These are phyloP conservation scores for Morinoia aosen DNA, from an alignment of 2,888 invertebrate genomes.

Conservation along the genomic window DNA sequence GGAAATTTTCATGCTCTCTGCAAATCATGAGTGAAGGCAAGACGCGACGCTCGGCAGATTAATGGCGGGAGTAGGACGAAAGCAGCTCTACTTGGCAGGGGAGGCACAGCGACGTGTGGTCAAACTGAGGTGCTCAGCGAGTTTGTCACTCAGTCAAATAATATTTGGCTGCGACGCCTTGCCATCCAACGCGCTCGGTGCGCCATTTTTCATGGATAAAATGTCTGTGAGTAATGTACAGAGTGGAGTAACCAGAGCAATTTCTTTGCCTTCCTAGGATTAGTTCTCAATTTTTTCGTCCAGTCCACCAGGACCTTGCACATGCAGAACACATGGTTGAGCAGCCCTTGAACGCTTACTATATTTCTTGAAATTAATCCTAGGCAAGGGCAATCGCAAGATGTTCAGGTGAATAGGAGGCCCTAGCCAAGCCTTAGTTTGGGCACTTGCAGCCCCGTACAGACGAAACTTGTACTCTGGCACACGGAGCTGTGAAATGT, in stretches of 20 bases:
- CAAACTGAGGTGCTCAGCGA: not conserved
- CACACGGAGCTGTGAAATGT: too few relatives aligned
- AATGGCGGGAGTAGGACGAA: not conserved
- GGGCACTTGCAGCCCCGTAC: too few relatives aligned
- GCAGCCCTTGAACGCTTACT: too few relatives aligned
- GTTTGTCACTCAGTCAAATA: not conserved
- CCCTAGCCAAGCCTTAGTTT: too few relatives aligned
- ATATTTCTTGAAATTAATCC: too few relatives aligned
- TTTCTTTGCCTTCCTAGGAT: not conserved
- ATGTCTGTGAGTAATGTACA: not conserved
- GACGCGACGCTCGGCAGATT: not conserved
- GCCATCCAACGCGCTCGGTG: not conserved
- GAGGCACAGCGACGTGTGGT: not conserved
- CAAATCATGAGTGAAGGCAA: not conserved
- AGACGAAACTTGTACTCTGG: too few relatives aligned
- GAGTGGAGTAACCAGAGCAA: not conserved
- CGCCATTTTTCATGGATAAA: not conserved
- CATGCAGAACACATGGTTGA: too few relatives aligned
- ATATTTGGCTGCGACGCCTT: not conserved
- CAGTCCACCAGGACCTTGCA: not conserved
- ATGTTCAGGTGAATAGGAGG: too few relatives aligned
- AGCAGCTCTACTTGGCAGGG: not conserved
- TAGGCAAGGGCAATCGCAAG: too few relatives aligned
- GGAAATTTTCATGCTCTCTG: not conserved
- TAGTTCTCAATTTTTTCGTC: not conserved